phyloP scores from a whole-genome alignment of 1,140 invertebrate species.

The Cardiocondyla obscurior region DNA sequence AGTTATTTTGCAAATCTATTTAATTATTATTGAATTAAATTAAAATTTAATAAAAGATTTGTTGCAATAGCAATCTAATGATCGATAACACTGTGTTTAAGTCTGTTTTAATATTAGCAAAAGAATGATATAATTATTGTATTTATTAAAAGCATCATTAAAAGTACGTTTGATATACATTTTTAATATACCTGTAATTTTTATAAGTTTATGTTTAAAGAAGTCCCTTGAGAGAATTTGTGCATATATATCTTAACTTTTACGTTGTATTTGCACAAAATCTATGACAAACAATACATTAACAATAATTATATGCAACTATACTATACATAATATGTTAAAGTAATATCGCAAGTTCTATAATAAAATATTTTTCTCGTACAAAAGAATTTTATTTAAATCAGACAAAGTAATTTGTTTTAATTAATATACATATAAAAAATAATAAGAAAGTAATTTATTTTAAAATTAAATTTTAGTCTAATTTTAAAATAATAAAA shows the following conservation, averaged over 20 bases:
- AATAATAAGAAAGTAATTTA: background rate
- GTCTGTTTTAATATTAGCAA: background rate
- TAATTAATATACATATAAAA: background rate
- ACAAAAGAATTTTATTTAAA: background rate
- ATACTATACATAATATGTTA: background rate
- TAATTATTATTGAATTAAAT: background rate
- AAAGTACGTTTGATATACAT: background rate
- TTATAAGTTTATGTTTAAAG: no score
- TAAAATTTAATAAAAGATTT: slow-evolving; percentile 7
- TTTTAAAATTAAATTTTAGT: no score
- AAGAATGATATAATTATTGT: background rate
- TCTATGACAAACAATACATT: background rate
- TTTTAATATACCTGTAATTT: background rate
- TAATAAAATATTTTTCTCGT: background rate
- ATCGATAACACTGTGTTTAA: background rate
- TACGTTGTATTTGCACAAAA: background rate
- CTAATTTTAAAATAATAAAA: no score
- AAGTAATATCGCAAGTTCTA: background rate
- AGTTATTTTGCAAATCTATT: background rate
- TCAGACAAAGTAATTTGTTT: background rate
- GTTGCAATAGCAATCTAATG: background rate
- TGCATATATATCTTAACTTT: background rate
- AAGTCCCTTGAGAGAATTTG: no score
- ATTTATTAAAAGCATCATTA: background rate
- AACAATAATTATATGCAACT: background rate